A percentile compares a stretch with the other conserved stretches of the same genome.
These are phyloP conservation scores for Matsumurasca onukii DNA, from an alignment of 1,140 invertebrate species.

Conservation along the genomic window DNA sequence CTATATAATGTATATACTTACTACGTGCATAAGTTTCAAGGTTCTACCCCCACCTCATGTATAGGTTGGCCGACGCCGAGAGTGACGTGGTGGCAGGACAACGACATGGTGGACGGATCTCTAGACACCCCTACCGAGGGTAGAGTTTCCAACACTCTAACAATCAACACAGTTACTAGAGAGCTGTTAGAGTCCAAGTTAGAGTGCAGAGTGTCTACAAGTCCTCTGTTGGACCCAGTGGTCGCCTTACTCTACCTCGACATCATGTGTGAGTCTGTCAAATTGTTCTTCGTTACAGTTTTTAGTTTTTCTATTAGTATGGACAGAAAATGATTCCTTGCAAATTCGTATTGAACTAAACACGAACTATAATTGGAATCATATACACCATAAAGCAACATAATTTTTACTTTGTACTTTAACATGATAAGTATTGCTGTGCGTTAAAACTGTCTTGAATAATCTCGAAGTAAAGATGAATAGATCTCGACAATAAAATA, in stretches of 20 bases:
- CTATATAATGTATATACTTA: no score
- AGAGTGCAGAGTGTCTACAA: slow-evolving; percentile 74
- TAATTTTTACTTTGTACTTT: not conserved
- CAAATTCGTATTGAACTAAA: not conserved
- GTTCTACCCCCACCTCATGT: no score
- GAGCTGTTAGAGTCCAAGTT: slow-evolving; percentile 64
- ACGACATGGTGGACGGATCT: slow-evolving; percentile 77
- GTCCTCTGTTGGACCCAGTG: slow-evolving; percentile 69
- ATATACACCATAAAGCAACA: not conserved
- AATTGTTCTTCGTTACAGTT: no score
- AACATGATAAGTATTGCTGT: not conserved
- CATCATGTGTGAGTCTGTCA: slow-evolving; percentile 69
- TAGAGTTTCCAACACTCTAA: slow-evolving; percentile 64
- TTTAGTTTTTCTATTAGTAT: not conserved
- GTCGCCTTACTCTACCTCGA: slow-evolving; percentile 69
- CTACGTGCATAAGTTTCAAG: no score
- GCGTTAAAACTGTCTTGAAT: no score
- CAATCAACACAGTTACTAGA: slow-evolving; percentile 61
- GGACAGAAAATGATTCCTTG: not conserved
- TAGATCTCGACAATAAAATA: no score
- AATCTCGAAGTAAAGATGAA: no score
- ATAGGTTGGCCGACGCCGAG: slow-evolving; percentile 72
- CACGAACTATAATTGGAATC: not conserved
- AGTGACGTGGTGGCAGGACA: slow-evolving; percentile 80
- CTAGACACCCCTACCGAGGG: slow-evolving; percentile 58